Base-by-base conservation (phyloP, 2,797 vertebrate species). In the Chromobotia macracanthus region DNA sequence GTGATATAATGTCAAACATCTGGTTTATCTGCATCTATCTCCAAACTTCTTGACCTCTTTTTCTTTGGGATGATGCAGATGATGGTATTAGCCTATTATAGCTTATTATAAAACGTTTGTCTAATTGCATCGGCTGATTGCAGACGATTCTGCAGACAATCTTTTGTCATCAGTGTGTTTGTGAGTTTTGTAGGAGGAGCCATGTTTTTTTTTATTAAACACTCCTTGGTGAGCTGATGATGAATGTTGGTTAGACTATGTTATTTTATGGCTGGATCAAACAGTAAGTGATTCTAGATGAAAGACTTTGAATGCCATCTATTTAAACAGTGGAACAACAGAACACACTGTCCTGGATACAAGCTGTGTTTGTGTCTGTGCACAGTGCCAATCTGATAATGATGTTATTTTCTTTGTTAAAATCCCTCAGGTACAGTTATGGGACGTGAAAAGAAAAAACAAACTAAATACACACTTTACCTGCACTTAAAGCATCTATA, bases 291-390 rank as follows among this genome's bases (percentile, higher is more conserved):
- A 21, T 15, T 77, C 31, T 58, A 76, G 66, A 84, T 78, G 60
- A 81, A 79, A 77, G 63, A 76, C 3, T 67, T 25, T 44, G 15
- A 53, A 31, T 69, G 13, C 5, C 31, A 65, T 78, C 60, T 72
- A 55, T 71, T 61, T 55, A 70, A 76, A 76, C 51, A 48, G 71
- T 73, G 79, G 53, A 38, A 69, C 70, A 83, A 77, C 81, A 81
- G 23, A 77, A 68, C 73, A 80, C n/a, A 9, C 75, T 77, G 77
- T 80, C 76, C 48, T 83, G 72, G 83, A 83, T 72, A 77, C 84
- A 68, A 41, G 51, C 38, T 38, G 28, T 86, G 77, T 84, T 31
- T 31, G 79, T 68, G 76, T 83, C 76, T 74, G 61, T 21, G 41
- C 53, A 44, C 61, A 38, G 25, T 75, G 71, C 78, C 56, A 18